These are phyloP conservation scores for Drosophila nannoptera DNA, from an alignment of 1,140 invertebrate genomes.

Conservation along the genomic window DNA sequence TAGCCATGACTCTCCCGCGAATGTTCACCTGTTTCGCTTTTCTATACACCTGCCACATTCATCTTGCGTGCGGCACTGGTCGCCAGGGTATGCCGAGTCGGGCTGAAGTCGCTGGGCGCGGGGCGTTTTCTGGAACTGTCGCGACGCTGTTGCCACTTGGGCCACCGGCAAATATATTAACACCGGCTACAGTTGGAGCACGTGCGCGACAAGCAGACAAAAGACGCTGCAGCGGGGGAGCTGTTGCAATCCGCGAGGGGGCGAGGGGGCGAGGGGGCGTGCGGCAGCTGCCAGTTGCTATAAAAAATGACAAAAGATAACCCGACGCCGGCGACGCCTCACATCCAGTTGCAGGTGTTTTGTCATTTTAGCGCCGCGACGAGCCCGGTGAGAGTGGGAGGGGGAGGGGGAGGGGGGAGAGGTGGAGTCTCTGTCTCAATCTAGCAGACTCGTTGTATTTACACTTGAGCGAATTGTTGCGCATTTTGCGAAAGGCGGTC, in stretches of 20 bases:
- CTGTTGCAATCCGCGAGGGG: neutral
- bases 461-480: constrained; percentile 78
- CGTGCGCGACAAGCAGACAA: constrained; percentile 28
- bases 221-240: constrained; percentile 40
- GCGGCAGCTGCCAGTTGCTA: constrained; percentile 36
- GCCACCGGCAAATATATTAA: constrained; percentile 60
- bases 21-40: too few relatives aligned
- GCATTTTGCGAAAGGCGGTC: constrained; percentile 58
- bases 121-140: neutral
- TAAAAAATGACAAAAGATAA: constrained; percentile 38
- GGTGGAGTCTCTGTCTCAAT: neutral
- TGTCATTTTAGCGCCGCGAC: constrained; percentile 67
- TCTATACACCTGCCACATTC: too few relatives aligned
- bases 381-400: constrained; percentile 17
- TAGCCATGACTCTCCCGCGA: too few relatives aligned
- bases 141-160: constrained; percentile 46
- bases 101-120: neutral
- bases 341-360: constrained; percentile 59
- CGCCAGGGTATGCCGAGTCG: neutral
- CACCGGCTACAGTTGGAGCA: constrained; percentile 33
- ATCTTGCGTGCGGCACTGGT: too few relatives aligned
- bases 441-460: constrained; percentile 56
- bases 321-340: neutral
- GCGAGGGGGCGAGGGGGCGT: constrained; percentile 8
- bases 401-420: neutral